Base-by-base conservation (phyloP, 2,797 vertebrate species). In the Neopelma chrysocephalum region DNA sequence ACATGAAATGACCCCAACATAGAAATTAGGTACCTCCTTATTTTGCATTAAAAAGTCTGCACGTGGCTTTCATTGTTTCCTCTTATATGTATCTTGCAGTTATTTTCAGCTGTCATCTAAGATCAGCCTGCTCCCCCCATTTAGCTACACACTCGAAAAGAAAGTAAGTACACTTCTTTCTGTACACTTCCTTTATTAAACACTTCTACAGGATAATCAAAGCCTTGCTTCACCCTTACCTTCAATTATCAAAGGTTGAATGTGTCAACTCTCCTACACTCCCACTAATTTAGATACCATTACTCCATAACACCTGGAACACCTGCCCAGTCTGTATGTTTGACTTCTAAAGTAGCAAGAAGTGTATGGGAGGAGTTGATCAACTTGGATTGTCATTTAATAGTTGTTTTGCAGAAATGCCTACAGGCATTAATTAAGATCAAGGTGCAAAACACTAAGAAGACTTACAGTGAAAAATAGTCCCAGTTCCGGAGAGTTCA, bases 381-480 rank as follows among this genome's bases (percentile, higher is more conserved):
- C 64, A 64, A 60, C 78, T 70, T 42, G 86, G 53, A 93, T 95
- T 94, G 93, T 71, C 95, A 89, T 92, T 96, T 95, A 96, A 95
- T 90, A 92, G 89, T 64, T 94, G 78, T 87, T 96, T 85, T 95
- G 81, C 92, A 92, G 81, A 77, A 96, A 78, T 57, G 64, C 94
- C 94, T 92, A 73, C n/a, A 89, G 94, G 93, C 81, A 48, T 85
- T 97, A 89, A 97, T 96, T 95, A 97, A 96, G 86, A 93, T 91
- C 82, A 94, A 96, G 92, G 90, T 66, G 43, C 90, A 92, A 84
- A 88, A 70, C 47, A 70, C 75, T 43, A 53, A 38, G 73, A 90
- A 18, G 73, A 87, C 73, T 79, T 61, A 48, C 6, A 83, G 38
- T 66, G 89, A 95, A 89, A 95, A 94, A 89, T 20, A 90, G 87